Base-by-base conservation (phyloP, 2,888 invertebrate species). In the Ferrisia virgata region DNA sequence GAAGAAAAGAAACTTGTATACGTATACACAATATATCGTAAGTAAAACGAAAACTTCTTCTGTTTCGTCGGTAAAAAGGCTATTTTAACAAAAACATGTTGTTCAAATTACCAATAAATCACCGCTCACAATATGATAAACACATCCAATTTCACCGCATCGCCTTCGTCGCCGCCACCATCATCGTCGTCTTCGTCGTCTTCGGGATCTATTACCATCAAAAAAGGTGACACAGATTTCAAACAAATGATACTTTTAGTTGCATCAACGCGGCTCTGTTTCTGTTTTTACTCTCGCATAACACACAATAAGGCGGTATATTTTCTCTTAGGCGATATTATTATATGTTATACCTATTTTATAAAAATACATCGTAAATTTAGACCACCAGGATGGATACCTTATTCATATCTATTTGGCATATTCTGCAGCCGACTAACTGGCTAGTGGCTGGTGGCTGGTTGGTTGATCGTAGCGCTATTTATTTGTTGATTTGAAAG, bases 41-140 rank as follows among this genome's bases (percentile, higher is more conserved):
- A 53, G n/a, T n/a, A 53, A 53, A 53, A 1, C 18, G 53, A 53
- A 53, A 53, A 22, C 53, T 40, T 40, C 40, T 53, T 53, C 8
- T 53, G 53, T 53, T 53, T 53, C 53, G 40, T 2, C 40, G 53
- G 22, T 36, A 22, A 53, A 53, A 22, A 53, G 18, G n/a, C 47
- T 4, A 18, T 36, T 8, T 36, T 43, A 43, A n/a, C 43, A 43
- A 53, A 53, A 53, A 18, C 53, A 53, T 53, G 53, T 53, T 53
- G 53, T 53, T 8, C 6, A 18, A 76, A 76, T 76, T 36, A 18
- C 18, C 72, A 18, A 76, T 76, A 76, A 76, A 76, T 76, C 72
- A 76, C 72, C 36, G 72, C 6, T 28, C 33, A 76, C 36, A 69
- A 69, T 69, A 69, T 36, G 72, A 76, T 76, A 76, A 76, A 76